Evolutionary conservation across 2,113 vertebrate species (phyloP), one percentile per base, ranked within the genome.

Genomic region (Brachypteracias leptosomus): DNA sequence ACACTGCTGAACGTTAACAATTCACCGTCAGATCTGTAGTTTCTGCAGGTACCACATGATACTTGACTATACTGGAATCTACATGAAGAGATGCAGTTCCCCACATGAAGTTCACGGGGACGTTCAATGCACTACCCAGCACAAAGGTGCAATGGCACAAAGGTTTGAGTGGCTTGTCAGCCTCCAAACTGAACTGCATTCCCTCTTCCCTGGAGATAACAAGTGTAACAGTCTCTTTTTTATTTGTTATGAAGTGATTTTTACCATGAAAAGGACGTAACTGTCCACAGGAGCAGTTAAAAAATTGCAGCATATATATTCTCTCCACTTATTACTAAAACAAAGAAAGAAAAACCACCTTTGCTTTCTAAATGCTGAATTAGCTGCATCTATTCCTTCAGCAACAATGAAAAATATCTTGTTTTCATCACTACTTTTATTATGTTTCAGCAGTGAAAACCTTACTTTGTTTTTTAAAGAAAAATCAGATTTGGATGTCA

Each of bases 71-170:
- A 20, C 16, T 35, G n/a, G 38, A 13, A 20, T 3, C 40, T 55
- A 33, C 38, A 29, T 3, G 5, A 13, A 47, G 44, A 42, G 31
- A 29, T 9, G 18, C 0, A 0, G 35, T 5, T 66, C 36, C 46
- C 28, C 40, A 40, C n/a, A 2, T 1, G 3, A 33, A 59, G n/a
- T 17, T 36, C n/a, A 31, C 0, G 1, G 29, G 15, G 72, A 22
- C 5, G 1, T 20, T 18, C 59, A 52, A 28, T 0, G 0, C 13
- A 5, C 33, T 1, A 42, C 14, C 6, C 28, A 20, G 58, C 62
- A 38, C 46, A 33, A 16, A 62, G 40, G 24, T 16, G 13, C 51
- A 63, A 36, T 0, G 2, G 28, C 20, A 62, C 24, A 11, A 11
- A 73, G 36, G 31, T n/a, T 44, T 29, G 36, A 36, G 25, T 4